Evolutionary conservation across 1,140 invertebrate species (phyloP).

Genomic region (silkworm (Bombyx mori)): ASM3026992v2 NC_085118.1:4722501-4723000

Average conservation of each 20-base stretch:
- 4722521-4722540: too few relatives aligned
- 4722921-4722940: background rate
- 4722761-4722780: conserved; percentile 49
- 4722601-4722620: too few relatives aligned
- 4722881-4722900: background rate
- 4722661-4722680: too few relatives aligned
- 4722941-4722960: background rate
- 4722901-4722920: background rate
- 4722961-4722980: background rate
- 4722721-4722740: conserved; percentile 37
- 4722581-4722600: too few relatives aligned
- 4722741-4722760: conserved; percentile 21
- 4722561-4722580: too few relatives aligned
- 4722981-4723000: conserved; percentile 6
- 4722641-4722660: too few relatives aligned
- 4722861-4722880: background rate
- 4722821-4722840: conserved; percentile 34
- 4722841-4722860: background rate
- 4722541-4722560: too few relatives aligned
- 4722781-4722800: conserved; percentile 61
- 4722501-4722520: too few relatives aligned
- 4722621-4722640: too few relatives aligned
- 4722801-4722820: conserved; percentile 42
- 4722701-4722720: conserved; percentile 16
- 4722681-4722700: conserved; percentile 18